Conservation (phyloP, 2,797 vertebrate genomes). For the Cossypha heuglini region DNA sequence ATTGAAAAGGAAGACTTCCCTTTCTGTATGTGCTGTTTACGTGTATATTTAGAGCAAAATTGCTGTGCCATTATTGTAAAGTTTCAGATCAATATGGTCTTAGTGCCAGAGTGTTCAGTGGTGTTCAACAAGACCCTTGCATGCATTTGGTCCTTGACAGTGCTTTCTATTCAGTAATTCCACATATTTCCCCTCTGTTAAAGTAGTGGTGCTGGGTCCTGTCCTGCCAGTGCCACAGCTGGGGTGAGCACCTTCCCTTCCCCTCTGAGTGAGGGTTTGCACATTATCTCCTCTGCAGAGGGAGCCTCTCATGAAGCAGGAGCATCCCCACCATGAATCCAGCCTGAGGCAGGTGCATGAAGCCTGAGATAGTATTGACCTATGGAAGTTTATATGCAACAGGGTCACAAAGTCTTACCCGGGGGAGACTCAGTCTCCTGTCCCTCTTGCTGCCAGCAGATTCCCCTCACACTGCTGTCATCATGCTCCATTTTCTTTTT, state of each 20-base stretch:
- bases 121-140: background rate
- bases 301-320: background rate
- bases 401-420: background rate
- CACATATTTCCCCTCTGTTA: accelerated
- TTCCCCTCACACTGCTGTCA: background rate
- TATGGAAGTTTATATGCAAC: background rate
- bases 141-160: background rate
- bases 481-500: background rate
- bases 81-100: background rate
- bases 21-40: accelerated
- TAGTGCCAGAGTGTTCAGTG: background rate
- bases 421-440: background rate
- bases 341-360: background rate
- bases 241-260: background rate
- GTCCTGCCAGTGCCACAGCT: background rate
- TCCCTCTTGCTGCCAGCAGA: background rate
- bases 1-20: background rate
- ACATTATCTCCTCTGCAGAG: background rate
- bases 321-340: background rate
- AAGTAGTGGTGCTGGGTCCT: background rate
- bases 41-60: background rate
- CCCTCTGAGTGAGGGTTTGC: background rate
- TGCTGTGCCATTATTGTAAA: background rate
- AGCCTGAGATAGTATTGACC: background rate
- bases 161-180: background rate